Conservation (phyloP, 2,888 invertebrate genomes). For the Cryptus armator region DNA sequence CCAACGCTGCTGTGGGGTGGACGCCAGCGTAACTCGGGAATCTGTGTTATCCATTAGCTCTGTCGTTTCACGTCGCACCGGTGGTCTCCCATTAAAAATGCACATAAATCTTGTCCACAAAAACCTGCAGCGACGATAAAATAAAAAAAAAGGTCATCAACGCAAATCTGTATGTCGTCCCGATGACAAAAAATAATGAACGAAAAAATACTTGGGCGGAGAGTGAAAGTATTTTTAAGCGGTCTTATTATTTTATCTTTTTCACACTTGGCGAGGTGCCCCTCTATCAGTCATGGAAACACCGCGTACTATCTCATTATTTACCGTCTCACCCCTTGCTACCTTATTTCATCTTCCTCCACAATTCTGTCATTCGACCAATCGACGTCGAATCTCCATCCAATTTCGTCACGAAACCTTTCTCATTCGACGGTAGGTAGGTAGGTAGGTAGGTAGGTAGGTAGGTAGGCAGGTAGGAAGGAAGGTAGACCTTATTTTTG, state of each 20-base stretch:
- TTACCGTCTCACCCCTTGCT: not conserved
- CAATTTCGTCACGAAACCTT: not conserved
- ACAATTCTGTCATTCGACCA: no score
- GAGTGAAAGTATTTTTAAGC: constrained; percentile 26
- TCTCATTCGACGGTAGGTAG: not conserved
- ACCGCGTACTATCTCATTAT: constrained; percentile 5
- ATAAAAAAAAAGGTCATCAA: constrained; percentile 1
- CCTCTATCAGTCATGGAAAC: not conserved
- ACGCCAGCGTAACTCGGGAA: not conserved
- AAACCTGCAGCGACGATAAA: not conserved
- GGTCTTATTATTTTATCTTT: not conserved
- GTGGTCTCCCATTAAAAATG: constrained; percentile 27
- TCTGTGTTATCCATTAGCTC: constrained; percentile 51
- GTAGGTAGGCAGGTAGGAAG: no score
- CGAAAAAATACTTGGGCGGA: not conserved
- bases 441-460: no score
- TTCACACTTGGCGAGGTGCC: not conserved
- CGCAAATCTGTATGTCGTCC: constrained; percentile 2
- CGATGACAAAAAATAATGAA: not conserved
- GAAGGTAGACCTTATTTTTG: not conserved
- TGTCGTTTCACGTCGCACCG: not conserved
- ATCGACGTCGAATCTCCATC: not conserved
- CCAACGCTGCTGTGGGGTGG: constrained; percentile 1
- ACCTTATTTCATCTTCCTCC: not conserved
- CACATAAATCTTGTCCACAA: constrained; percentile 41